These are phyloP conservation scores for Cynopterus sphinx DNA, from an alignment of 2,797 vertebrate species.

Conservation along the genomic window DNA sequence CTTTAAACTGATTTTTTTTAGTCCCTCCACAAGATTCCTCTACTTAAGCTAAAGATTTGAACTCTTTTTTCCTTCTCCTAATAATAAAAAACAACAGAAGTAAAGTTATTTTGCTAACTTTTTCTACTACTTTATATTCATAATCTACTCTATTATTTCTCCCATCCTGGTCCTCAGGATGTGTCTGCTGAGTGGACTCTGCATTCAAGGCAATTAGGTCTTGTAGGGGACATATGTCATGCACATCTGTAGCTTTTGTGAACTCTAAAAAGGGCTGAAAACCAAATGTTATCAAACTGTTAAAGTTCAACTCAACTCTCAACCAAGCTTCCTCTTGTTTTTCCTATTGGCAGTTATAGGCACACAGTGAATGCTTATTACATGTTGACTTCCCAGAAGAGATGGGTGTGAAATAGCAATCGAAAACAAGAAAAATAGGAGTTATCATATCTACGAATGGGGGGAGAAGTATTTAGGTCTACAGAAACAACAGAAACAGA, in stretches of 20 bases:
- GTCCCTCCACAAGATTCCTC: background rate
- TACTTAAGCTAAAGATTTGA: background rate
- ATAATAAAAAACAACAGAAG: background rate
- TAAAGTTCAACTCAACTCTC: background rate
- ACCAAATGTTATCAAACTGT: background rate
- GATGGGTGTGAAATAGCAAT: background rate
- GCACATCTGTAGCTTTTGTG: background rate
- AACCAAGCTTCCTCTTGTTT: background rate
- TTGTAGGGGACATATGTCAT: too few relatives aligned
- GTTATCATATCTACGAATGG: background rate
- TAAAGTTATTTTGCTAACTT: background rate
- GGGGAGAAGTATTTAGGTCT: accelerated
- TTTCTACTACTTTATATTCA: background rate
- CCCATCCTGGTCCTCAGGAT: background rate
- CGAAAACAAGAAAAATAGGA: background rate
- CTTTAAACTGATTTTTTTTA: background rate
- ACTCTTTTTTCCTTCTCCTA: background rate
- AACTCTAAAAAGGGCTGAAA: background rate
- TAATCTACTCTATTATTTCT: background rate
- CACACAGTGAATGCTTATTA: background rate
- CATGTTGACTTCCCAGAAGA: background rate
- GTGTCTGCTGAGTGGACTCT: background rate
- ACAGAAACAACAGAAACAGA: background rate
- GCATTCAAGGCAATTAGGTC: background rate
- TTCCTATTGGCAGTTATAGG: background rate